A percentile compares a stretch with the other conserved stretches of the same genome.
Conservation (phyloP, 1,140 invertebrate species). For the Radopholus similis region DNA sequence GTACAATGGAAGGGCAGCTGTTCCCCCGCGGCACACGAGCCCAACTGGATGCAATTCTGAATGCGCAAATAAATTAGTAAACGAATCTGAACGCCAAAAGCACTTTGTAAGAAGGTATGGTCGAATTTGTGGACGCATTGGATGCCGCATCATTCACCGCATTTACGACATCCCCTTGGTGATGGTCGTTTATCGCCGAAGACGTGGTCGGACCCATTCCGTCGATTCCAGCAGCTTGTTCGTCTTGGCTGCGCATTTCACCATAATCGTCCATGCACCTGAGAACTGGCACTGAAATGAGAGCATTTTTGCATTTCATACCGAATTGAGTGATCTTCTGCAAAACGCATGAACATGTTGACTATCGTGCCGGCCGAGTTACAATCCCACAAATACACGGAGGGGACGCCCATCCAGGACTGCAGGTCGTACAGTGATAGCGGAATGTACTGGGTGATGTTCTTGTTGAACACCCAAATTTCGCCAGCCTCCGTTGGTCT, state of each 20-base stretch:
- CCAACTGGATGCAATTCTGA: constrained; percentile 90
- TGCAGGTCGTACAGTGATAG: constrained; percentile 95
- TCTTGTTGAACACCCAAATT: constrained; percentile 99
- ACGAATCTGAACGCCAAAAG: background rate
- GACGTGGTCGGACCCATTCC: background rate
- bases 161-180: background rate
- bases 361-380: constrained; percentile 86
- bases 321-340: constrained; percentile 43
- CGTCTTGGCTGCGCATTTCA: background rate
- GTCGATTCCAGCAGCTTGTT: background rate
- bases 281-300: background rate
- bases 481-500: constrained; percentile 92
- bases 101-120: constrained; percentile 15
- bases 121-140: constrained; percentile 5
- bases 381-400: constrained; percentile 98
- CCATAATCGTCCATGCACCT: constrained; percentile 24
- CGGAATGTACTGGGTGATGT: constrained; percentile 86
- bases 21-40: constrained; percentile 84
- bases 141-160: constrained; percentile 7
- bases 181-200: too few species aligned
- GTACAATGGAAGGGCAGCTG: constrained; percentile 89
- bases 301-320: background rate
- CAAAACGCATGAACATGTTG: constrained; percentile 52
- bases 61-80: constrained; percentile 62
- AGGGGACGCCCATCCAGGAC: constrained; percentile 96